These are phyloP conservation scores for Cosmopolites sordidus DNA, from an alignment of 2,888 invertebrate species.

Conservation along the genomic window DNA sequence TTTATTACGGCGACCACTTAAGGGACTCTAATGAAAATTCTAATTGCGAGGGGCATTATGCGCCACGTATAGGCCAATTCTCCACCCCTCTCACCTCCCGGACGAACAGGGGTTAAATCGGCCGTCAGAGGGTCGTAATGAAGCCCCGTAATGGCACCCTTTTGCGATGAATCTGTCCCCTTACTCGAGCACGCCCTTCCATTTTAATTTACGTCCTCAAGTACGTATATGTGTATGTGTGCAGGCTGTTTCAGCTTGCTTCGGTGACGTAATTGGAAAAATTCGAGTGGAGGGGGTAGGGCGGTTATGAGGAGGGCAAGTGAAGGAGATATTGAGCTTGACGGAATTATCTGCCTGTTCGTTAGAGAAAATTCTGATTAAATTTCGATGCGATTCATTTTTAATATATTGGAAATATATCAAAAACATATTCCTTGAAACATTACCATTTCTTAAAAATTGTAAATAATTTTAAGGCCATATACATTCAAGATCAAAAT, in stretches of 20 bases:
- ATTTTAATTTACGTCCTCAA: slow-evolving; percentile 23
- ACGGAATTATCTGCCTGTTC: too few species aligned
- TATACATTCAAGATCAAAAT: too few species aligned
- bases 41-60: slow-evolving; percentile 30
- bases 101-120: too few species aligned
- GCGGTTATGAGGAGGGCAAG: too few species aligned
- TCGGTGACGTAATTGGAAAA: too few species aligned
- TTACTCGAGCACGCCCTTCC: slow-evolving; percentile 13
- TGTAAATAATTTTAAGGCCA: too few species aligned
- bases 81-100: slow-evolving; percentile 7
- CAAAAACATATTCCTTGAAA: too few species aligned
- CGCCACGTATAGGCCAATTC: slow-evolving; percentile 19
- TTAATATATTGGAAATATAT: too few species aligned
- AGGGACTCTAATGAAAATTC: slow-evolving; percentile 31
- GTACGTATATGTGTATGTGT: slow-evolving; percentile 7
- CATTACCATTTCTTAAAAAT: too few species aligned
- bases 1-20: slow-evolving; percentile 21
- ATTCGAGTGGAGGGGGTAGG: background rate
- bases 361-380: too few species aligned
- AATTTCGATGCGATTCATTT: too few species aligned
- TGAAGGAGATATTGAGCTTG: too few species aligned
- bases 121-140: slow-evolving; percentile 10
- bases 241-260: background rate
- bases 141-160: slow-evolving; percentile 27
- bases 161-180: slow-evolving; percentile 23